phyloP scores from a whole-genome alignment of 2,113 vertebrate species.

The Dicrurus megarhynchus region DNA sequence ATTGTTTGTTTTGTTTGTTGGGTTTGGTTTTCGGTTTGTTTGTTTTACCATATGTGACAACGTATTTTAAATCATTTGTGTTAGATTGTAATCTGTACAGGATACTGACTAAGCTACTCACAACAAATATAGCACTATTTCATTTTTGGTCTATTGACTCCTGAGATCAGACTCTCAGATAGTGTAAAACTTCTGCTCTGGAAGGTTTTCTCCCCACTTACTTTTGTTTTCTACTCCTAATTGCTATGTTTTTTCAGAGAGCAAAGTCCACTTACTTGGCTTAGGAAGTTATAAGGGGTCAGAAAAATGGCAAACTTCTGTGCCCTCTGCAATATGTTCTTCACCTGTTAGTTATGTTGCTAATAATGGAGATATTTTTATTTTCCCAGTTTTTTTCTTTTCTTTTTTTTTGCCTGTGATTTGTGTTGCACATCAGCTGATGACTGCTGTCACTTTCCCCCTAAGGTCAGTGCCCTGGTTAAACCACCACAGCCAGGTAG shows the following conservation, averaged over 20 bases:
- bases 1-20: background rate
- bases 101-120: background rate
- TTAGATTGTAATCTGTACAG: background rate
- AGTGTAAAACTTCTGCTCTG: background rate
- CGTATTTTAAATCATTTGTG: background rate
- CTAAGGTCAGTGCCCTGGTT: background rate
- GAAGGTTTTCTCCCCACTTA: background rate
- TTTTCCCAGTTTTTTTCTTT: background rate
- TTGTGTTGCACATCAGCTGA: background rate
- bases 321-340: background rate
- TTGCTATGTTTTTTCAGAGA: background rate
- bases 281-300: background rate
- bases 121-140: background rate
- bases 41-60: background rate
- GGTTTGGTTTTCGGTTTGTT: background rate
- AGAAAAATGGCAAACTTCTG: background rate
- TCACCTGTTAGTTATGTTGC: background rate
- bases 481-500: background rate
- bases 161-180: background rate
- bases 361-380: background rate
- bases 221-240: background rate
- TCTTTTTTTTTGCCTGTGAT: background rate
- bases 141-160: background rate
- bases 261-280: background rate
- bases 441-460: background rate